These are phyloP conservation scores for Drosophila kambysellisi DNA, from an alignment of 2,888 invertebrate species.

Conservation along the genomic window DNA sequence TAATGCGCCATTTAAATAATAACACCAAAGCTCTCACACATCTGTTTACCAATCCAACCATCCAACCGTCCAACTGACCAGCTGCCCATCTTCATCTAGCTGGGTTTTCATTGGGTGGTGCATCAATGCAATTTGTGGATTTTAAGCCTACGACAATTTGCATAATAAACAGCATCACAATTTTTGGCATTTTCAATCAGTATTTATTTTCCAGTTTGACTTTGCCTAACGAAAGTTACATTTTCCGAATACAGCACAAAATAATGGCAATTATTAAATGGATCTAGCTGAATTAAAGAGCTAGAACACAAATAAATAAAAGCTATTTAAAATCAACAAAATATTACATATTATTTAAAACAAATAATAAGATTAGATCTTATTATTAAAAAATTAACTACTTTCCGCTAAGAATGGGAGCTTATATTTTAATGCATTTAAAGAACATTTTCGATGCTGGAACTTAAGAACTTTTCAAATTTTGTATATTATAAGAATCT, in stretches of 20 bases:
- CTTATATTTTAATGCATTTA: background rate
- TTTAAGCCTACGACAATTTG: slow-evolving; percentile 69
- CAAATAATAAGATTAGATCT: background rate
- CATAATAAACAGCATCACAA: slow-evolving; percentile 37
- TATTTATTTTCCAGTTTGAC: slow-evolving; percentile 16
- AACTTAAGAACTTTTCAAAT: background rate
- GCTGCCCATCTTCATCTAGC: slow-evolving; percentile 18
- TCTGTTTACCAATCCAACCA: background rate
- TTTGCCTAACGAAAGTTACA: background rate
- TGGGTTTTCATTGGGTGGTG: slow-evolving; percentile 22
- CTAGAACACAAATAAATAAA: background rate
- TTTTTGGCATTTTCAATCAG: slow-evolving; percentile 29
- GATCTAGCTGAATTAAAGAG: background rate
- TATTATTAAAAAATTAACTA: background rate
- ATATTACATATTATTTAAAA: background rate
- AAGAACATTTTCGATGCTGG: background rate
- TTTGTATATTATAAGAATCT: background rate
- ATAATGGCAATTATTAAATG: background rate
- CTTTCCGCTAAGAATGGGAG: background rate
- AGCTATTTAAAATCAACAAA: background rate
- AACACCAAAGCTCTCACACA: slow-evolving; percentile 37
- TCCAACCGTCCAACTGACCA: slow-evolving; percentile 12
- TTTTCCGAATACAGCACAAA: background rate
- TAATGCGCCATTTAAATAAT: slow-evolving; percentile 79
- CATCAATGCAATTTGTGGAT: slow-evolving; percentile 64